Conservation (phyloP, 2,888 invertebrate species). For the Norana najaformis region DNA sequence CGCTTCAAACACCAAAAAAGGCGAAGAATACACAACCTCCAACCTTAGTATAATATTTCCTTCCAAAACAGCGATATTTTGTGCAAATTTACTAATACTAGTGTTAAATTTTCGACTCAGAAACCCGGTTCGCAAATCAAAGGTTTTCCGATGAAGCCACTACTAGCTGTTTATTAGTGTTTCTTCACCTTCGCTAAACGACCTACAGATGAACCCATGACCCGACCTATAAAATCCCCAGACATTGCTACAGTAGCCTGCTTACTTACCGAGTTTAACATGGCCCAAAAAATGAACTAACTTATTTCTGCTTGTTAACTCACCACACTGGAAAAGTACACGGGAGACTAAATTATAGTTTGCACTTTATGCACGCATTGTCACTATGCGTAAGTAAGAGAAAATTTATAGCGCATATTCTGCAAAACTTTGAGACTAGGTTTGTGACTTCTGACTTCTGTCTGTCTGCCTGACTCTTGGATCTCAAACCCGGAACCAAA, state of each 20-base stretch:
- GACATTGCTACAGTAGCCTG: neutral
- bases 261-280: neutral
- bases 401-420: neutral
- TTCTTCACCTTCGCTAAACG: neutral
- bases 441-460: too few species aligned
- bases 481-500: too few species aligned
- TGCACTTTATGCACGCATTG: neutral
- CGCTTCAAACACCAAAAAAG: neutral
- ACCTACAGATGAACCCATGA: constrained; percentile 21
- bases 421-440: too few species aligned
- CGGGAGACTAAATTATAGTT: neutral
- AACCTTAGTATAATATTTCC: neutral
- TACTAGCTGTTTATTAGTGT: constrained; percentile 6
- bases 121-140: neutral
- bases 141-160: neutral
- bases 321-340: neutral
- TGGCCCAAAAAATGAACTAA: neutral
- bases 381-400: neutral
- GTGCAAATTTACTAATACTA: neutral
- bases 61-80: constrained; percentile 2
- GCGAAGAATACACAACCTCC: neutral
- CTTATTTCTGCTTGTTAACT: neutral
- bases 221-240: neutral
- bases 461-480: too few species aligned
- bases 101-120: neutral